Conservation (phyloP, 2,797 vertebrate genomes). For the Girardinus metallicus region DNA sequence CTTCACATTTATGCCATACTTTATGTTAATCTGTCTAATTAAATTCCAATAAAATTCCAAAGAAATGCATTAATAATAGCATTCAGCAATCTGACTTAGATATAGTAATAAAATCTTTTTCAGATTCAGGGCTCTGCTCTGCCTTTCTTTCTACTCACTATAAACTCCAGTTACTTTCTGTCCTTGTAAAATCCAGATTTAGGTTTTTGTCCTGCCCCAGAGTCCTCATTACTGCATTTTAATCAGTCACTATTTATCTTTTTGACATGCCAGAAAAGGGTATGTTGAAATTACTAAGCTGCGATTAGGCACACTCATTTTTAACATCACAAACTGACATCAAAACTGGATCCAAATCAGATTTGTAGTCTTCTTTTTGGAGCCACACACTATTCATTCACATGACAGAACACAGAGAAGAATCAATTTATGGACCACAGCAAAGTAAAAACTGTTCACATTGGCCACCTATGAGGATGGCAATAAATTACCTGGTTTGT, state of each 20-base stretch:
- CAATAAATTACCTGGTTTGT: conserved; percentile 80
- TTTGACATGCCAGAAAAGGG: conserved; percentile 53
- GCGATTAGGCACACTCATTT: conserved; percentile 64
- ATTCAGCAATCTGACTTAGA: conserved; percentile 20
- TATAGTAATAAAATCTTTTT: conserved; percentile 27
- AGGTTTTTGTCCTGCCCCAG: conserved; percentile 53
- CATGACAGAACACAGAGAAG: conserved; percentile 30
- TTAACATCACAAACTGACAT: conserved; percentile 61
- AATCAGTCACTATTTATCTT: conserved; percentile 68
- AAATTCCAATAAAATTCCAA: not conserved
- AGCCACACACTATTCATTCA: conserved; percentile 35
- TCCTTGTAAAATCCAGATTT: conserved; percentile 42
- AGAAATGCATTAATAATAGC: too few relatives aligned
- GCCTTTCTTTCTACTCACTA: conserved; percentile 30
- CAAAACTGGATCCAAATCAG: conserved; percentile 67
- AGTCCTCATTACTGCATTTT: conserved; percentile 64
- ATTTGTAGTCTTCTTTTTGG: conserved; percentile 47
- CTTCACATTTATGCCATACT: not conserved
- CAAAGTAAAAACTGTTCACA: conserved; percentile 54
- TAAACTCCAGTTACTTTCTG: conserved; percentile 28
- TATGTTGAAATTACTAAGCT: conserved; percentile 69
- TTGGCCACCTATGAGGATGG: conserved; percentile 69
- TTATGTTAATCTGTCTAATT: not conserved
- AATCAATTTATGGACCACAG: conserved; percentile 46
- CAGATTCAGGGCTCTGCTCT: conserved; percentile 11